Evolutionary conservation across 2,113 vertebrate genomes (phyloP).

Genomic region (Phalacrocorax pelagicus): DNA sequence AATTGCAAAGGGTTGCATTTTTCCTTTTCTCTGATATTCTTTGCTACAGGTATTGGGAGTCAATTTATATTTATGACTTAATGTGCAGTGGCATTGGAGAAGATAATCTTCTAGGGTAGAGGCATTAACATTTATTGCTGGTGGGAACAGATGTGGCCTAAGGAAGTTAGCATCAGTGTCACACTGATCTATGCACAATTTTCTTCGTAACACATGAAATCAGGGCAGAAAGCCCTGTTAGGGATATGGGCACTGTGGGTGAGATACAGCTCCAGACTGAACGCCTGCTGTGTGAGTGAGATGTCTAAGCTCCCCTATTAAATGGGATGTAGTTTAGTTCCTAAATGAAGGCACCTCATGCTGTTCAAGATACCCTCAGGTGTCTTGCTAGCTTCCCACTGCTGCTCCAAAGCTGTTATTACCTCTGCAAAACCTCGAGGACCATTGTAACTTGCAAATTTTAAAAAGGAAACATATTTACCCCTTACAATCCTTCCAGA

Average conservation of each 20-base stretch:
- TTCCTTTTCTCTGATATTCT: not conserved
- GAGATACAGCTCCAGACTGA: not conserved
- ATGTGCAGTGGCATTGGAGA: not conserved
- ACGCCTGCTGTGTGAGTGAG: fast-evolving
- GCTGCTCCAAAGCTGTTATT: not conserved
- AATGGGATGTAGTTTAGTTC: not conserved
- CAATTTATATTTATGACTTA: not conserved
- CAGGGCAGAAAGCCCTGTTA: not conserved
- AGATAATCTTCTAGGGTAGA: not conserved
- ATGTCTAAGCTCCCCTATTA: not conserved
- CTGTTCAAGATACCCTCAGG: not conserved
- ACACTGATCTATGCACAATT: fast-evolving
- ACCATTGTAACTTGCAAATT: not conserved
- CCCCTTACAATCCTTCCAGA: not conserved
- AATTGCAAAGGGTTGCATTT: not conserved
- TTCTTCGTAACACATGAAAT: not conserved
- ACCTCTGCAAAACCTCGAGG: not conserved
- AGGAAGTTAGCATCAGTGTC: not conserved
- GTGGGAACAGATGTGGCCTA: not conserved
- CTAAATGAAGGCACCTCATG: not conserved
- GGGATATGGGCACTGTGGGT: not conserved
- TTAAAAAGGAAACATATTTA: not conserved
- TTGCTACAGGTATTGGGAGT: not conserved
- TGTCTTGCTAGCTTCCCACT: not conserved
- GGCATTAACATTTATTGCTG: not conserved